Conservation (phyloP, 2,888 invertebrate species). For the Stenotaenia linearis region DNA sequence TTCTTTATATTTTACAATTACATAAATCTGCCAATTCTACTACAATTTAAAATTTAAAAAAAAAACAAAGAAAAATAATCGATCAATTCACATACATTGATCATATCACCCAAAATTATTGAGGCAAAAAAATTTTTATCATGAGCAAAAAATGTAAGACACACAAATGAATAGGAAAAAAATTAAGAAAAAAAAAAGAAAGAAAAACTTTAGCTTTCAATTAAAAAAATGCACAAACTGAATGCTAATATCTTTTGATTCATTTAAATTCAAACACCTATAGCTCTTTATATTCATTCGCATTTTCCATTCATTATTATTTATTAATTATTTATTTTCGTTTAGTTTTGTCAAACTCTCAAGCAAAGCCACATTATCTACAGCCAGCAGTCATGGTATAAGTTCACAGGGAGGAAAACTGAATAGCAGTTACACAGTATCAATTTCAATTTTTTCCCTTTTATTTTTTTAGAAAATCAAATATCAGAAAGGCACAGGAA, state of each 20-base stretch:
- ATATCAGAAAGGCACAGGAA: slow-evolving; percentile 19
- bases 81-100: neutral
- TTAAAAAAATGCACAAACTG: neutral
- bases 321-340: neutral
- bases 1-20: neutral
- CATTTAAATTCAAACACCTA: neutral
- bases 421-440: slow-evolving; percentile 15
- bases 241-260: slow-evolving; percentile 15
- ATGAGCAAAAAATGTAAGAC: neutral
- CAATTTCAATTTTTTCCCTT: slow-evolving; percentile 15
- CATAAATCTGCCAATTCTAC: neutral
- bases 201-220: neutral
- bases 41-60: too few species aligned
- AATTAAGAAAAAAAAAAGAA: neutral
- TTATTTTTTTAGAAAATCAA: neutral
- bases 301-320: neutral
- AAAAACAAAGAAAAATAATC: neutral
- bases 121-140: neutral
- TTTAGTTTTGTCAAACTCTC: neutral
- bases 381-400: slow-evolving; percentile 19
- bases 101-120: neutral
- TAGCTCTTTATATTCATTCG: too few species aligned
- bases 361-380: neutral
- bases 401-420: slow-evolving; percentile 19
- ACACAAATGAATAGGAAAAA: neutral